phyloP scores from a whole-genome alignment of 2,888 invertebrate genomes.

The Dorcus hopei region DNA sequence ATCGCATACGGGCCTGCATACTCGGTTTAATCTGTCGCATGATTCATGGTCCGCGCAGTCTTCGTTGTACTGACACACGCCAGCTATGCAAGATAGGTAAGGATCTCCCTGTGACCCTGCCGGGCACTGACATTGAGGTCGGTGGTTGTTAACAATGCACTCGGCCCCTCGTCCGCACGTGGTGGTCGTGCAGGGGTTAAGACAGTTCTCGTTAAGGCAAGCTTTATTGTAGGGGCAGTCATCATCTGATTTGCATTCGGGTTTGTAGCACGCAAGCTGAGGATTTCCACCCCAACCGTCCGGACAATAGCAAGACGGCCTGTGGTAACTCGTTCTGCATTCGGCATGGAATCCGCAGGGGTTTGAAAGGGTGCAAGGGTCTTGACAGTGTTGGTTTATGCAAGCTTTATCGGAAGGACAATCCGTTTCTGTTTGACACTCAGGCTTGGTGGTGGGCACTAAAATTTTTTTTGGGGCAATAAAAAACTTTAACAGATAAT shows the following conservation, averaged over 20 bases:
- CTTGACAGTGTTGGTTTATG: conserved; percentile 72
- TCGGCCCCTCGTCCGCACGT: conserved; percentile 78
- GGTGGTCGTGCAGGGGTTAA: conserved; percentile 68
- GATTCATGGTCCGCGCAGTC: conserved; percentile 83
- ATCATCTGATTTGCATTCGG: conserved; percentile 74
- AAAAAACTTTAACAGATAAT: background rate
- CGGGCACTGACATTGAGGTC: conserved; percentile 79
- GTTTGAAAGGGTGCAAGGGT: conserved; percentile 73
- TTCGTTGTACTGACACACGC: conserved; percentile 83
- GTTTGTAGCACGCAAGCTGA: conserved; percentile 78
- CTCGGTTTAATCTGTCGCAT: conserved; percentile 78
- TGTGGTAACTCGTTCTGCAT: conserved; percentile 73
- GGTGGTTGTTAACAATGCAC: conserved; percentile 72
- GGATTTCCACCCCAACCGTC: conserved; percentile 87
- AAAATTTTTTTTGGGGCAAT: conserved; percentile 18
- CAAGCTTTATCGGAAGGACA: conserved; percentile 78
- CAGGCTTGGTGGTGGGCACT: conserved; percentile 56
- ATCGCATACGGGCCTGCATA: conserved; percentile 79
- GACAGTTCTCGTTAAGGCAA: conserved; percentile 75
- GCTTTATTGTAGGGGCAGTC: conserved; percentile 83
- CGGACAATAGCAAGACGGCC: conserved; percentile 81
- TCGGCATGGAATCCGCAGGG: conserved; percentile 80
- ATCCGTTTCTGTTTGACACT: conserved; percentile 71
- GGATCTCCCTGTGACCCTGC: conserved; percentile 83
- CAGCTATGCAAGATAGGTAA: conserved; percentile 74